Evolutionary conservation across 2,797 vertebrate species (phyloP), one percentile per base, ranked within the genome.

Genomic region (Monodelphis domestica): DNA sequence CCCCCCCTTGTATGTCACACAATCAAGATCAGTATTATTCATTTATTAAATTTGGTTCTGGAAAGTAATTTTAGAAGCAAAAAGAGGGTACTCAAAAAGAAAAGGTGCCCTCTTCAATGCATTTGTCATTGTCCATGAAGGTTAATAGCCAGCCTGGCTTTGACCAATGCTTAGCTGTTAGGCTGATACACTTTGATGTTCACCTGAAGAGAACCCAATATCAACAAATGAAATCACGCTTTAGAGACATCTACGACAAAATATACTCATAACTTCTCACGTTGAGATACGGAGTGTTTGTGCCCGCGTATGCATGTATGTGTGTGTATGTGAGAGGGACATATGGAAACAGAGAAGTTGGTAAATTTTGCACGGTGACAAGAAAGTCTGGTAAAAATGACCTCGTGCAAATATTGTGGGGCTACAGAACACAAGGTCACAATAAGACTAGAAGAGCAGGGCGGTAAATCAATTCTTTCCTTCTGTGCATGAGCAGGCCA

Each of bases 31-130:
- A 57, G 14, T 21, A 53, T 90, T 95, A 93, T 95, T 91, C 57
- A 87, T 95, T 89, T 45, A 51, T 94, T 87, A 56, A 55, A 30
- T 87, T 84, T 95, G 90, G 88, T 38, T 94, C 51, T 93, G 95
- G n/a, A 91, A 96, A 93, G 91, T 53, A 90, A 90, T 89, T 95
- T 96, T 91, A 87, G 52, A 93, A 63, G 95, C 90, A 30, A 90
- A 93, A 92, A 89, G 30, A 38, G 6, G 5, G 2, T 91, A 53
- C 53, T 95, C 33, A 12, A 89, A 88, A 91, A 94, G 87, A 90
- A 87, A 94, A 94, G 1, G 1, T 92, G 24, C 10, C 4, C 14
- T 95, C 95, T 90, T 90, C 95, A 89, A 93, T 88, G 50, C 3
- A 29, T 88, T 70, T 57, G 33, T 88, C 7, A 55, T 63, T 29